Evolutionary conservation across 2,888 invertebrate species (phyloP), one percentile per base, ranked within the genome.

Genomic region (Antheraea yamamai): DNA sequence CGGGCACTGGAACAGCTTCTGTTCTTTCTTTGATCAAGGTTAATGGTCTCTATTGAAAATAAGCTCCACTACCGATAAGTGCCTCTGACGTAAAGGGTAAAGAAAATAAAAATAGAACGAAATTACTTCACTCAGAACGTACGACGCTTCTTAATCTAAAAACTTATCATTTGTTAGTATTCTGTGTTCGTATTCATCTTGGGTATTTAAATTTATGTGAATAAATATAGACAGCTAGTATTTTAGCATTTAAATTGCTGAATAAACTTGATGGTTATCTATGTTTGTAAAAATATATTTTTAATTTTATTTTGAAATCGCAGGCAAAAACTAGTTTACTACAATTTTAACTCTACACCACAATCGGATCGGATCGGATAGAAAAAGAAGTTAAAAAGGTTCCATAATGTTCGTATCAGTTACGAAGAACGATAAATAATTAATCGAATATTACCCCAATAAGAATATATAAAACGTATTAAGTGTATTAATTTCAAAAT

Each of bases 11-110:
- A 80, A 78, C 80, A 79, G 81, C 80, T 83, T 82, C 77, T 79
- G 80, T 81, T 84, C 85, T 82, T 81, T 80, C 81, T 84, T 82
- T 82, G 83, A 88, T 87, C 85, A 89, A 87, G 85, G 87, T 85
- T 87, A 88, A 88, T 83, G 81, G 83, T 75, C 75, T 80, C 78
- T 75, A 78, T 77, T 75, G 80, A 85, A 85, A 84, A 88, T 83
- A 84, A 80, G 80, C 81, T 84, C 78, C 78, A 80, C 78, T 80
- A 78, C 79, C 81, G 81, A 82, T 83, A 83, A 82, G 78, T 80
- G 76, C 77, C 78, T 75, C 78, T 79, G 80, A 73, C 61, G 76
- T 78, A 77, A 77, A 78, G 76, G 73, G 75, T 75, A 81, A 70
- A 76, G 74, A 73, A 77, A 76, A 81, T 78, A 72, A 71, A 75